A percentile compares a stretch with the other conserved stretches of the same genome.
phyloP scores from a whole-genome alignment of 2,797 vertebrate species.

The Sylvia borin region DNA sequence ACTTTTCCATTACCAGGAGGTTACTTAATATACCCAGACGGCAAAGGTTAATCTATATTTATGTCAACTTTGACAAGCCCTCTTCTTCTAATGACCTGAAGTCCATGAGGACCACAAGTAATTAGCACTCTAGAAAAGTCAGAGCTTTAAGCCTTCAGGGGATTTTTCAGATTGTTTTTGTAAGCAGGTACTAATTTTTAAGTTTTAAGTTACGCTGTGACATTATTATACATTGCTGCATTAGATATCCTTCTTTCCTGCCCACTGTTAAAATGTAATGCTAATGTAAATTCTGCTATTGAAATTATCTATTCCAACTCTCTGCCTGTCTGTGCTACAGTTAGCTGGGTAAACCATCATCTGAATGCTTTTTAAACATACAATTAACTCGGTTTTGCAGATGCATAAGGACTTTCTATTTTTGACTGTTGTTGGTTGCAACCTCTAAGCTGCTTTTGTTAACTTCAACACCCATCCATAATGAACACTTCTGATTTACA shows the following conservation, averaged over 20 bases:
- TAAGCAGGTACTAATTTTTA: not conserved
- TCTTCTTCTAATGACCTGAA: not conserved
- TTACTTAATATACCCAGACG: not conserved
- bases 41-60: not conserved
- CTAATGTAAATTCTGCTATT: not conserved
- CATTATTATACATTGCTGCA: not conserved
- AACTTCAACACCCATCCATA: not conserved
- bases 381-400: not conserved
- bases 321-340: not conserved
- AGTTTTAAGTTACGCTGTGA: not conserved
- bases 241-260: not conserved
- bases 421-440: not conserved
- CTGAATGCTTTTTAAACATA: not conserved
- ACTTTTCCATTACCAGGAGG: not conserved
- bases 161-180: not conserved
- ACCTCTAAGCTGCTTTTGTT: not conserved
- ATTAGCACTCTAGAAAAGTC: not conserved
- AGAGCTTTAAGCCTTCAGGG: not conserved
- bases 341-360: not conserved
- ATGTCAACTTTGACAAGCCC: not conserved
- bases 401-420: not conserved
- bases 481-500: not conserved
- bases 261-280: not conserved
- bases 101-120: not conserved
- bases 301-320: not conserved